These are phyloP conservation scores for Boleophthalmus pectinirostris DNA, from an alignment of 2,113 vertebrate species.

Conservation along the genomic window DNA sequence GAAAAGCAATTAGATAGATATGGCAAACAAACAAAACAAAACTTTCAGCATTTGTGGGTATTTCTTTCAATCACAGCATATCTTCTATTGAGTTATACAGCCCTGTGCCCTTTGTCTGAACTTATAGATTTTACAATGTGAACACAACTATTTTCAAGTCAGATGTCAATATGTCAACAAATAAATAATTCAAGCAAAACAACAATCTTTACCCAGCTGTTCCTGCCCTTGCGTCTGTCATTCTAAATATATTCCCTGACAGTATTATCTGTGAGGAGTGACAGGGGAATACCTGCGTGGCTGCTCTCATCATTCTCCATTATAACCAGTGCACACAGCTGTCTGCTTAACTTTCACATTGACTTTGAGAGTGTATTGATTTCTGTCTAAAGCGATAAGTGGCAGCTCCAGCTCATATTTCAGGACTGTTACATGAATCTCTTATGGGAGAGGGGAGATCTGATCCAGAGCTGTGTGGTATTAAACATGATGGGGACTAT, in stretches of 20 bases:
- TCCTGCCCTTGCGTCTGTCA: not conserved
- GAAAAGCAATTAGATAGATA: no score
- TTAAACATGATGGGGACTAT: not conserved
- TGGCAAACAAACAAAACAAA: no score
- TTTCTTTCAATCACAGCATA: no score
- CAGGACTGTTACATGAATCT: constrained; percentile 10
- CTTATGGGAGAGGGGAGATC: constrained; percentile 6
- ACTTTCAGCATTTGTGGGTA: no score
- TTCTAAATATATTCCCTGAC: not conserved
- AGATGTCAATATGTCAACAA: not conserved
- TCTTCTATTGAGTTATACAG: no score
- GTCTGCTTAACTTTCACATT: constrained; percentile 10
- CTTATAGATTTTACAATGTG: no score
- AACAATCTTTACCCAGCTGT: not conserved
- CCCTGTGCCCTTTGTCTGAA: no score
- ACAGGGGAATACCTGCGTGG: constrained; percentile 4
- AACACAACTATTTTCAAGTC: not conserved
- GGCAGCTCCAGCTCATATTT: constrained; percentile 25
- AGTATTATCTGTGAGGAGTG: not conserved
- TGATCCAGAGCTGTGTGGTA: not conserved
- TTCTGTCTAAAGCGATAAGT: constrained; percentile 24
- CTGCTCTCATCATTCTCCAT: not conserved
- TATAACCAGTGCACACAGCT: constrained; percentile 9
- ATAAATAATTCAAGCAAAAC: constrained; percentile 2
- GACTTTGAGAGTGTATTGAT: constrained; percentile 36